Percentiles rank a stretch among this genome's conserved stretches.
These are phyloP conservation scores for Ecliptopera silaceata DNA, from an alignment of 2,888 invertebrate genomes.

Conservation along the genomic window DNA sequence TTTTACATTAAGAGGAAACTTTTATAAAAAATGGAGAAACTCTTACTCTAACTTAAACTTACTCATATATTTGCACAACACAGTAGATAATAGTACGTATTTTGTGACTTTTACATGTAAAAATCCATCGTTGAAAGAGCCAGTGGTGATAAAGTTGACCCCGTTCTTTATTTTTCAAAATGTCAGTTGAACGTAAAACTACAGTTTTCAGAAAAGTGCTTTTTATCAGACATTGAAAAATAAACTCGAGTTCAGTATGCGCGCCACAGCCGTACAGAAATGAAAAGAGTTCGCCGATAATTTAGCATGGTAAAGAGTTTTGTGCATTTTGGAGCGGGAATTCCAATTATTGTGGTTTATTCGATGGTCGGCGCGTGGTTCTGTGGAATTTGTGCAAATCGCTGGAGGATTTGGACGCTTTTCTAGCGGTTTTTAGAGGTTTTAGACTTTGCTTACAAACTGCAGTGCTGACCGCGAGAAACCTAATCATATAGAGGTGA, in stretches of 20 bases:
- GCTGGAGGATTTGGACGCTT: conserved; percentile 1
- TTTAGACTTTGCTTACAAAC: neutral
- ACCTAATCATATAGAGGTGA: too few species aligned
- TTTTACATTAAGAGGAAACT: too few species aligned
- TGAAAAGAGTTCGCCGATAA: conserved; percentile 43
- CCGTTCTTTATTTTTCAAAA: neutral
- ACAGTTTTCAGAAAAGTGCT: conserved; percentile 58
- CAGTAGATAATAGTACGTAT: too few species aligned
- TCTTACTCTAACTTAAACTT: too few species aligned
- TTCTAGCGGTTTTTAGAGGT: neutral
- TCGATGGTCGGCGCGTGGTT: conserved; percentile 10
- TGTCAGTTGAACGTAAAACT: conserved; percentile 27
- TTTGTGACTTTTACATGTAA: too few species aligned
- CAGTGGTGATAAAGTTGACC: too few species aligned
- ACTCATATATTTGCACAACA: too few species aligned
- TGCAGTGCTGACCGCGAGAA: too few species aligned
- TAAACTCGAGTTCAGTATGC: conserved; percentile 38
- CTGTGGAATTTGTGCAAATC: conserved; percentile 13
- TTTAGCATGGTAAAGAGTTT: conserved; percentile 41
- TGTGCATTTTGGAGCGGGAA: conserved; percentile 27
- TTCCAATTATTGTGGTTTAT: conserved; percentile 28
- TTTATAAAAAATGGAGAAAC: too few species aligned
- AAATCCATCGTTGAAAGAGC: too few species aligned
- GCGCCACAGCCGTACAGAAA: conserved; percentile 40
- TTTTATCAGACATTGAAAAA: conserved; percentile 59